Evolutionary conservation across 2,113 vertebrate genomes (phyloP).

Genomic region (Etia nguti): DNA sequence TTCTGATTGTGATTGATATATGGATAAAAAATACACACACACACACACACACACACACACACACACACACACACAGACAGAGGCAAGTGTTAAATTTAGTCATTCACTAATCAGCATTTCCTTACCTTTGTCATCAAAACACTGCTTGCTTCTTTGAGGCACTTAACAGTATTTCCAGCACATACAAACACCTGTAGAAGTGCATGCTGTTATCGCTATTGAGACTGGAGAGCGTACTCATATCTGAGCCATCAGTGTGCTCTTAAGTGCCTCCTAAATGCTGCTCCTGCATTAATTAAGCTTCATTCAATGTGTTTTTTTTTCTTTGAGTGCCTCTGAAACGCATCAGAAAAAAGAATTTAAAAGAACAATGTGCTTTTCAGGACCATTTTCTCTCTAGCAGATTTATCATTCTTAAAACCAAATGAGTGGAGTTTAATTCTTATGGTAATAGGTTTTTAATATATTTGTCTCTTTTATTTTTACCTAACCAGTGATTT

Average conservation of each 20-base stretch:
- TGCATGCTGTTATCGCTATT: background rate
- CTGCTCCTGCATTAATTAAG: slow-evolving; percentile 43
- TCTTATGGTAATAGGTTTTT: slow-evolving; percentile 19
- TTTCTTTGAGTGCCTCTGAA: slow-evolving; percentile 4
- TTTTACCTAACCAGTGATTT: background rate
- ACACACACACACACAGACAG: background rate
- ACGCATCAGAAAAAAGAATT: background rate
- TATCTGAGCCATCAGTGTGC: slow-evolving; percentile 3
- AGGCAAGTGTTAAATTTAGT: background rate
- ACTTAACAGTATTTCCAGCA: background rate
- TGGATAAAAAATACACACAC: background rate
- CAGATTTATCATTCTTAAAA: slow-evolving; percentile 7
- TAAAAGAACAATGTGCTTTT: background rate
- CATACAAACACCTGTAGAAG: slow-evolving; percentile 25
- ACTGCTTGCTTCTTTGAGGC: background rate
- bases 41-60: background rate
- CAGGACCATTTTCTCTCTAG: background rate
- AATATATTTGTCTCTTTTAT: slow-evolving; percentile 30
- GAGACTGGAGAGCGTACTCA: background rate
- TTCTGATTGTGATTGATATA: background rate
- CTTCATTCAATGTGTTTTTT: background rate
- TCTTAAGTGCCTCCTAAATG: slow-evolving; percentile 45
- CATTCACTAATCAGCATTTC: background rate
- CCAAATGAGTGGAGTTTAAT: slow-evolving; percentile 10
- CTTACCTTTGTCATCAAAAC: background rate